Evolutionary conservation across 2,888 invertebrate species (phyloP).

Genomic region (Spialia ferax): DNA sequence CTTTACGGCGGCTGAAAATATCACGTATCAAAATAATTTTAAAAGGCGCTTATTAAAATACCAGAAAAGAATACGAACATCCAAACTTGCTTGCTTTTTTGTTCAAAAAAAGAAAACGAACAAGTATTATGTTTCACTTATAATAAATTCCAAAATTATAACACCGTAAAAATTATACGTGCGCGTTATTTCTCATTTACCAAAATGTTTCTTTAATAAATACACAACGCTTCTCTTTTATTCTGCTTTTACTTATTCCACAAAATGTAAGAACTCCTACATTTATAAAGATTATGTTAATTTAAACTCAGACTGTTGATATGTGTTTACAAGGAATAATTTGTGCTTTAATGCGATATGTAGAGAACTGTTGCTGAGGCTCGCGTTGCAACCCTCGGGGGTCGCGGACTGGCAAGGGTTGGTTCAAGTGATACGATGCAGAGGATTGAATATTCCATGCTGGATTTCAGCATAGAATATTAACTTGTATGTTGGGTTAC

Average conservation of each 20-base stretch:
- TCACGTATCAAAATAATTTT: too few relatives aligned
- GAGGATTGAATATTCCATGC: neutral
- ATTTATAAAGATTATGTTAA: neutral
- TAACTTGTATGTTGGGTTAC: too few relatives aligned
- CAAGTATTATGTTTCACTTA: too few relatives aligned
- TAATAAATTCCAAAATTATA: too few relatives aligned
- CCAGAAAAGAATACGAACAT: too few relatives aligned
- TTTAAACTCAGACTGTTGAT: conserved; percentile 5
- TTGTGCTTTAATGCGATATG: conserved; percentile 20
- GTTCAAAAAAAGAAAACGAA: too few relatives aligned
- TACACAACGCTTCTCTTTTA: neutral
- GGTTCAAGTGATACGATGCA: conserved; percentile 15
- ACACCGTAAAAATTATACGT: neutral
- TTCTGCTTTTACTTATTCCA: too few relatives aligned
- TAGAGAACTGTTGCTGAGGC: conserved; percentile 26
- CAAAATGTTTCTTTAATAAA: neutral
- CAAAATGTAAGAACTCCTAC: neutral
- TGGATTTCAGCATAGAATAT: neutral
- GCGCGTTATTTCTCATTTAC: neutral
- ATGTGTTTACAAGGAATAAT: conserved; percentile 14
- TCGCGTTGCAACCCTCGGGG: conserved; percentile 24
- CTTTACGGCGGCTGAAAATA: too few relatives aligned
- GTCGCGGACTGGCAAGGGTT: conserved; percentile 15
- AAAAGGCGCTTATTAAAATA: too few relatives aligned
- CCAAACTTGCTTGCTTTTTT: too few relatives aligned